phyloP scores from a whole-genome alignment of 92 coral and sea anemone species.

The Ricordea florida region DNA sequence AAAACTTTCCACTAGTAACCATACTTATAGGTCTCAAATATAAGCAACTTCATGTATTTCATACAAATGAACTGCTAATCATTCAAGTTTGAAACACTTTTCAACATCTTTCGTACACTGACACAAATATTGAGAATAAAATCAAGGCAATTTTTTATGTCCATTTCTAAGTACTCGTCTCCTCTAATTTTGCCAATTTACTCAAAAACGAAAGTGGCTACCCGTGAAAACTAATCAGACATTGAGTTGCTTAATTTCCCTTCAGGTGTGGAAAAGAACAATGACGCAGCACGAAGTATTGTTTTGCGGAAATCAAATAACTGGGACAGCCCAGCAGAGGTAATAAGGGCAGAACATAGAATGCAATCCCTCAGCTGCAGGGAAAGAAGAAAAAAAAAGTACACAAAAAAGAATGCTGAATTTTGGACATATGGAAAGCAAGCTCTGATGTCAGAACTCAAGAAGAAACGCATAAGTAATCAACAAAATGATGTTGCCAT shows the following conservation, averaged over 20 bases:
- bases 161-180: no score
- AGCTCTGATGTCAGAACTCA: slow-evolving; percentile 1
- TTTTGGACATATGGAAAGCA: slow-evolving; percentile 38
- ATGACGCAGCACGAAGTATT: slow-evolving; percentile 37
- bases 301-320: slow-evolving; percentile 37
- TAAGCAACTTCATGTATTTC: no score
- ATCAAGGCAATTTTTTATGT: neutral
- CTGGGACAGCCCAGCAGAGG: slow-evolving; percentile 50
- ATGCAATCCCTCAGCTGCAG: neutral
- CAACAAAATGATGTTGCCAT: slow-evolving; percentile 14
- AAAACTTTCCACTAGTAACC: no score
- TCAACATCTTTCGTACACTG: no score
- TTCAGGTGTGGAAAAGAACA: slow-evolving; percentile 22
- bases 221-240: neutral
- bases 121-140: neutral
- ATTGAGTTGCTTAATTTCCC: neutral
- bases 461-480: slow-evolving; percentile 12
- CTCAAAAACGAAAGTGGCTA: no score
- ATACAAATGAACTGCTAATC: no score
- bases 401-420: slow-evolving; percentile 20
- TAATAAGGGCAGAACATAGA: slow-evolving; percentile 38
- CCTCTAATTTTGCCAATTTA: no score
- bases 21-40: no score
- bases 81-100: no score
- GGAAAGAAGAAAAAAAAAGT: slow-evolving; percentile 31